Evolutionary conservation across 2,797 vertebrate species (phyloP).

Genomic region (Martes flavigula): DNA sequence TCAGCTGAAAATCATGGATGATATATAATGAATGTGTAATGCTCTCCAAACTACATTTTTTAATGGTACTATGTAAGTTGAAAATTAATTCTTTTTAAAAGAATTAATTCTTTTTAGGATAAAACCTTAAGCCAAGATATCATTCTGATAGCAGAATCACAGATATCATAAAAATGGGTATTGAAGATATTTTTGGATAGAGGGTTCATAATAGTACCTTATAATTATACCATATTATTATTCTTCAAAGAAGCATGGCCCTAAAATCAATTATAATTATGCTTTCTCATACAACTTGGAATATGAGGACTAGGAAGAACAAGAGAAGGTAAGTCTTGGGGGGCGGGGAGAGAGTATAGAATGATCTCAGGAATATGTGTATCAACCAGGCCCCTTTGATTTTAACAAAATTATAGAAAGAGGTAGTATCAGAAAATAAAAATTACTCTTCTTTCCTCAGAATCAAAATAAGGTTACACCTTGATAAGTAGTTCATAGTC

Average conservation of each 20-base stretch:
- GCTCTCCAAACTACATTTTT: neutral
- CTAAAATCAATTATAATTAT: constrained; percentile 20
- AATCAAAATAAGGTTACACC: neutral
- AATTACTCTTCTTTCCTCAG: neutral
- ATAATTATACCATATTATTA: neutral
- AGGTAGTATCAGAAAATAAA: neutral
- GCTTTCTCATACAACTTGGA: constrained; percentile 19
- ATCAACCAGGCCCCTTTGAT: neutral
- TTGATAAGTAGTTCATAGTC: neutral
- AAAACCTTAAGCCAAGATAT: constrained; percentile 37
- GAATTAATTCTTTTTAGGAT: neutral
- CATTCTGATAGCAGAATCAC: neutral
- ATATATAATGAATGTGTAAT: neutral
- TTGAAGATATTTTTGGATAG: neutral
- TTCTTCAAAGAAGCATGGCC: neutral
- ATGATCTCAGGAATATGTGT: neutral
- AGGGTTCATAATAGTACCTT: neutral
- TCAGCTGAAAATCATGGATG: neutral
- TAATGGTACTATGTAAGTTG: neutral
- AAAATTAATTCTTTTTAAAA: neutral
- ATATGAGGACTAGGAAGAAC: neutral
- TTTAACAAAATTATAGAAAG: neutral
- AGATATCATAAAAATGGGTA: neutral
- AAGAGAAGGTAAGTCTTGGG: neutral
- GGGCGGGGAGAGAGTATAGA: neutral